Base-by-base conservation (phyloP, 2,113 vertebrate species). In the Oriolus oriolus region DNA sequence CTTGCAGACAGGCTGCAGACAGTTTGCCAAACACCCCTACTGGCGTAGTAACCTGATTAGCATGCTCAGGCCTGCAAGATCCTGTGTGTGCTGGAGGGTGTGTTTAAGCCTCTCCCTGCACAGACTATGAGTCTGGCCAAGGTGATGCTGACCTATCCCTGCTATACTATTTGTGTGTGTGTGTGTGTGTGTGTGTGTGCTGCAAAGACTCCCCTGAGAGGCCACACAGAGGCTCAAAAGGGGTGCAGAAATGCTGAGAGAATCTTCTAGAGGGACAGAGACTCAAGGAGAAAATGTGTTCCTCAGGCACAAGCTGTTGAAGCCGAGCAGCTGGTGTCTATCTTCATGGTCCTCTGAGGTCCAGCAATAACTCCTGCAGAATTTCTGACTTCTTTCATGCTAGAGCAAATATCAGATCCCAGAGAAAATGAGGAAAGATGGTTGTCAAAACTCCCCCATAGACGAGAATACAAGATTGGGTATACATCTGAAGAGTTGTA, bases 71-170 rank as follows among this genome's bases (percentile, higher is more conserved):
- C 95, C 76, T 90, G 96, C 76, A 86, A 45, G 76, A 86, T 53
- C 37, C 50, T 64, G 12, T n/a, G 11, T 65, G 53, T 37, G 84
- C 76, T 83, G 37, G 27, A 88, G 68, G 80, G 45, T 77, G 31
- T 90, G n/a, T 84, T 91, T 78, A 75, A 89, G 30, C 42, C 42
- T 95, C 74, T 81, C 68, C 80, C 87, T 70, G 47, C 37, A 76
- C 54, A 96, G 91, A 94, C 89, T 76, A 2, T n/a, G 37, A 88
- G 95, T 92, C 95, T 96, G 86, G 91, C 83, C 93, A 96, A 96
- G 59, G 84, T 10, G 30, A 74, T 57, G 71, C 53, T 83, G 45
- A 89, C 84, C 80, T 73, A 83, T n/a, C n/a, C 57, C 56, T 17
- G 1, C 11, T 35, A 35, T 61, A 82, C 22, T 41, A 6, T 35